These are phyloP conservation scores for Etheostoma nigrum DNA, from an alignment of 2,797 vertebrate genomes.

Conservation along the genomic window DNA sequence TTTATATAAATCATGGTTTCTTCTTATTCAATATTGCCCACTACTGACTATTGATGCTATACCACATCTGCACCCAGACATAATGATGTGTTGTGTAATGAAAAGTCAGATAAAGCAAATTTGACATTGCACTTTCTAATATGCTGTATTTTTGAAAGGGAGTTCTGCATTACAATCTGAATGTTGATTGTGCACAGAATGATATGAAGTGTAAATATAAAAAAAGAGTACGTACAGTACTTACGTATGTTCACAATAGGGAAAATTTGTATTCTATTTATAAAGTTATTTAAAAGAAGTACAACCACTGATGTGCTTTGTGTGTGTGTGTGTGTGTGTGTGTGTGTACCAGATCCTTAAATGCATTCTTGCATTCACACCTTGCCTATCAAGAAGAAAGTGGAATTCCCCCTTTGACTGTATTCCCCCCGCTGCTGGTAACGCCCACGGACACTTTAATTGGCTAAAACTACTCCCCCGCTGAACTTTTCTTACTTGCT, in stretches of 20 bases:
- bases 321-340: neutral
- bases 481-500: conserved; percentile 15
- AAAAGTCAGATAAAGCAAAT: conserved; percentile 33
- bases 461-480: conserved; percentile 12
- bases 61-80: neutral
- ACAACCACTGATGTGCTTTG: neutral
- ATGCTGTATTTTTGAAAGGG: conserved; percentile 15
- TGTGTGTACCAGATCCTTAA: conserved; percentile 20
- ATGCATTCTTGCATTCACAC: neutral
- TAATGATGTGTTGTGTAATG: conserved; percentile 9
- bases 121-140: conserved; percentile 60
- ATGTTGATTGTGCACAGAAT: neutral
- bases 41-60: too few relatives aligned
- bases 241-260: neutral
- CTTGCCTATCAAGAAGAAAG: neutral
- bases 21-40: neutral
- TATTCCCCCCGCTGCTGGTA: neutral
- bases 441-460: conserved; percentile 59
- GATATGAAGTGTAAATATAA: conserved; percentile 40
- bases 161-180: conserved; percentile 1
- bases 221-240: too few relatives aligned
- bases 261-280: conserved; percentile 71
- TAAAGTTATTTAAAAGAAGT: conserved; percentile 45
- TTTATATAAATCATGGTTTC: neutral
- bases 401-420: conserved; percentile 73